Conservation (phyloP, 2,888 invertebrate species). For the Chouioia cunea region DNA sequence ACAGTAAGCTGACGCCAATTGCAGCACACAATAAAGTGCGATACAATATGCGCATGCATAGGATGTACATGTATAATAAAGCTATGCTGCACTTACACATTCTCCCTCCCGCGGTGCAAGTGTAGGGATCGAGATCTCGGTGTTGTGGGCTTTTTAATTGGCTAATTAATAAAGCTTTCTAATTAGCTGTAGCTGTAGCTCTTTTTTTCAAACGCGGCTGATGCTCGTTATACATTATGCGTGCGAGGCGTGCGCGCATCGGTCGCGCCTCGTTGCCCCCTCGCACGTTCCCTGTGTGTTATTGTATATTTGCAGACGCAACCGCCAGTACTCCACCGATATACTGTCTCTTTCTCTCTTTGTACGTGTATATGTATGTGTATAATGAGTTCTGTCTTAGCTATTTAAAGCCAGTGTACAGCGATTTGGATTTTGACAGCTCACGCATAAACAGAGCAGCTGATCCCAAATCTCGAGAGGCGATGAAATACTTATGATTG, state of each 20-base stretch:
- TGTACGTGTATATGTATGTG: too few relatives aligned
- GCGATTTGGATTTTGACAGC: slow-evolving; percentile 1
- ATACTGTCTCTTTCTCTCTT: too few relatives aligned
- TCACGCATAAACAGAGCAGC: neutral
- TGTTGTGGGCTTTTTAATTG: slow-evolving; percentile 55
- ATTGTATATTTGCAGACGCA: too few relatives aligned
- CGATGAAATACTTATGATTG: slow-evolving; percentile 16
- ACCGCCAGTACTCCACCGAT: too few relatives aligned
- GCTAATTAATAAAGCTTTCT: slow-evolving; percentile 65
- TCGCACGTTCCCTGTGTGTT: too few relatives aligned
- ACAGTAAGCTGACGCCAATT: too few relatives aligned
- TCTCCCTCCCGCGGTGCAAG: neutral
- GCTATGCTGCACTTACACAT: neutral
- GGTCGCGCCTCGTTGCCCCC: slow-evolving; percentile 51
- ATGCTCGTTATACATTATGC: slow-evolving; percentile 31
- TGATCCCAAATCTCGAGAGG: neutral
- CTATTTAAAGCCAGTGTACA: slow-evolving; percentile 7
- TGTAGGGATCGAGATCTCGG: slow-evolving; percentile 58
- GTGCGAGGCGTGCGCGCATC: slow-evolving; percentile 26
- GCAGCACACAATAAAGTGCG: too few relatives aligned
- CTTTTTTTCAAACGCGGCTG: slow-evolving; percentile 35
- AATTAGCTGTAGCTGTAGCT: slow-evolving; percentile 56
- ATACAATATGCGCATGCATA: too few relatives aligned
- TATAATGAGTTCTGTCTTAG: neutral
- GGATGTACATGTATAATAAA: too few relatives aligned